phyloP scores from a whole-genome alignment of 23 tunicate species.

The Ascidia mentula region DNA sequence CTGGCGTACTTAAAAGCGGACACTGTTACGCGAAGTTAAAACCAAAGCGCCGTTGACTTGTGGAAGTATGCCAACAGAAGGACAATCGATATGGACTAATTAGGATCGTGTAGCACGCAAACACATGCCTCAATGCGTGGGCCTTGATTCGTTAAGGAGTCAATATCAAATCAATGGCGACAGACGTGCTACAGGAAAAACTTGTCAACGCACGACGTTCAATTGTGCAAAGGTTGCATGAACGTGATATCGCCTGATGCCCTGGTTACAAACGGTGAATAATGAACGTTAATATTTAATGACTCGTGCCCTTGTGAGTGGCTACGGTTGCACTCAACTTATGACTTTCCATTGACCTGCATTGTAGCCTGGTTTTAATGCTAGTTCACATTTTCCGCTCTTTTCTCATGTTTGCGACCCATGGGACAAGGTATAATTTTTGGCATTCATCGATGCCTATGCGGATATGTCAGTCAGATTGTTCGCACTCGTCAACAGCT shows the following conservation, averaged over 20 bases:
- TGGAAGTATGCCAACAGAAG: slow-evolving; percentile 1
- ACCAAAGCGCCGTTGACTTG: neutral
- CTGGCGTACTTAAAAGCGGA: neutral
- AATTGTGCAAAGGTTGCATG: neutral
- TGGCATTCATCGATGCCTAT: no score
- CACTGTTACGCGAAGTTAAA: neutral
- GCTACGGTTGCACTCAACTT: neutral
- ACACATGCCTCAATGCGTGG: neutral
- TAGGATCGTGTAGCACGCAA: neutral
- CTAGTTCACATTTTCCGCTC: no score
- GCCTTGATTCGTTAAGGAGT: neutral
- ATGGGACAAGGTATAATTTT: no score
- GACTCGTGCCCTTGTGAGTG: neutral
- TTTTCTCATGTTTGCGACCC: no score
- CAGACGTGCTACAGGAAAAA: no score
- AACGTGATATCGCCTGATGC: neutral
- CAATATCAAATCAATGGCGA: neutral
- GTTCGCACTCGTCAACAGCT: no score
- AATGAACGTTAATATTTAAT: neutral
- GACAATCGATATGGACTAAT: slow-evolving; percentile 1
- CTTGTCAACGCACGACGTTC: neutral
- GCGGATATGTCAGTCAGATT: no score
- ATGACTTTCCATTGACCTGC: neutral
- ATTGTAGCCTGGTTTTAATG: no score
- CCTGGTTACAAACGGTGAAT: neutral